phyloP scores from a whole-genome alignment of 2,113 vertebrate genomes.

The Calypte anna region DNA sequence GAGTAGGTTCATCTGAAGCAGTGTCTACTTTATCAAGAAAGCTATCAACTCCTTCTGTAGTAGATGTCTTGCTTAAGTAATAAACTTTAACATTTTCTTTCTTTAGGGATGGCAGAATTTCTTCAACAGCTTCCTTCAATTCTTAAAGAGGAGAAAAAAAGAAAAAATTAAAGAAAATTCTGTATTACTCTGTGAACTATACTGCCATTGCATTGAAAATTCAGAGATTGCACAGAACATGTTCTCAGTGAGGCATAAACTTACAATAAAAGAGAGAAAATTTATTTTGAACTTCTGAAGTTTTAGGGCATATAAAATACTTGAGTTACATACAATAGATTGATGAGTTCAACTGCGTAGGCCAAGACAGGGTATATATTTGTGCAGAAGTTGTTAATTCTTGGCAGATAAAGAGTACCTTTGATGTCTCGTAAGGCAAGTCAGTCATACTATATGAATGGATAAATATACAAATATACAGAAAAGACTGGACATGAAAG shows the following conservation, averaged over 20 bases:
- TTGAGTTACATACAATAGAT: background rate
- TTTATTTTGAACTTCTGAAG: background rate
- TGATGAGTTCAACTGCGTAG: background rate
- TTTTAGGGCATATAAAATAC: background rate
- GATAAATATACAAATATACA: background rate
- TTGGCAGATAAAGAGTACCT: background rate
- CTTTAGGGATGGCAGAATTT: conserved; percentile 79
- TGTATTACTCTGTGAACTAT: background rate
- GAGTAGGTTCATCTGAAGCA: conserved; percentile 70
- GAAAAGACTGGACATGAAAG: background rate
- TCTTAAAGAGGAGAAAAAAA: conserved; percentile 66
- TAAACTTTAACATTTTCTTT: conserved; percentile 79
- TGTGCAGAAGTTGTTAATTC: background rate
- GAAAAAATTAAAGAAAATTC: background rate
- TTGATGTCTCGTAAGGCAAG: background rate
- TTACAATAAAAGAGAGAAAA: background rate
- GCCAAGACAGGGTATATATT: background rate
- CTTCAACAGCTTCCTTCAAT: conserved; percentile 79
- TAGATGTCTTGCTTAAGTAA: conserved; percentile 77
- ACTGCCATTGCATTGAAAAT: background rate
- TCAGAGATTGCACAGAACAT: background rate
- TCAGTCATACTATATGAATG: background rate
- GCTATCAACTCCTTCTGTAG: conserved; percentile 74
- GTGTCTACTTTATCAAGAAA: conserved; percentile 80
- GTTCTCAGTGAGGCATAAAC: background rate